Conservation (phyloP, 2,888 invertebrate genomes). For the Eretmocerus hayati region DNA sequence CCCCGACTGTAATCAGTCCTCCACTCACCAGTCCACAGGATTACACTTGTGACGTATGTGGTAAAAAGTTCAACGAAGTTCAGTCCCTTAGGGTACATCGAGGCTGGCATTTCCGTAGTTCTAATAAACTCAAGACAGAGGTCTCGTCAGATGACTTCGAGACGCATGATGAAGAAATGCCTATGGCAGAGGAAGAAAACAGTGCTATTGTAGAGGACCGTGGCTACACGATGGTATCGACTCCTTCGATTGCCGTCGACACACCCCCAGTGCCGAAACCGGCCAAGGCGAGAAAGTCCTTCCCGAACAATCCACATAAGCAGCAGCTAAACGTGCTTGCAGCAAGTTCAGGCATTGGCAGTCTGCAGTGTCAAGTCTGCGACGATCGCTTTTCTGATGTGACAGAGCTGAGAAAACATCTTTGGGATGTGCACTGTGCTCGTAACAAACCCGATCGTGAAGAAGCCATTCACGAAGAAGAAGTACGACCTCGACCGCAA, state of each 20-base stretch:
- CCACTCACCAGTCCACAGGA: conserved; percentile 1
- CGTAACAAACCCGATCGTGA: conserved; percentile 40
- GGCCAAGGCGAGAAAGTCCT: conserved; percentile 38
- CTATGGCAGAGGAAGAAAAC: neutral
- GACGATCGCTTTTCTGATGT: conserved; percentile 53
- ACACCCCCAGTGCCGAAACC: conserved; percentile 24
- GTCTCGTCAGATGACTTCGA: too few species aligned
- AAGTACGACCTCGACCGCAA: too few species aligned
- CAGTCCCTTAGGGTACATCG: conserved; percentile 58
- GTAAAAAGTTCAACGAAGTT: conserved; percentile 57
- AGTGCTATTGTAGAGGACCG: conserved; percentile 1
- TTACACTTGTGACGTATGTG: conserved; percentile 59
- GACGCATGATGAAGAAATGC: neutral
- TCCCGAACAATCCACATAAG: conserved; percentile 28
- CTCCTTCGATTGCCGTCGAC: neutral
- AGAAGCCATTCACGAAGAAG: neutral
- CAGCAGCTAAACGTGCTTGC: conserved; percentile 16
- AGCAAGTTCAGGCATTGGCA: too few species aligned
- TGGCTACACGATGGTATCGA: conserved; percentile 8
- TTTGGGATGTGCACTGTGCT: conserved; percentile 55
- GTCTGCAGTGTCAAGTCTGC: conserved; percentile 56
- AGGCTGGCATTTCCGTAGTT: conserved; percentile 55
- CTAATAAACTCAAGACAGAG: conserved; percentile 35
- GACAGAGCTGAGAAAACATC: conserved; percentile 54
- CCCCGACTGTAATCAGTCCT: neutral